These are phyloP conservation scores for Invenusta paracnida DNA, from an alignment of 2,888 invertebrate species.

Conservation along the genomic window DNA sequence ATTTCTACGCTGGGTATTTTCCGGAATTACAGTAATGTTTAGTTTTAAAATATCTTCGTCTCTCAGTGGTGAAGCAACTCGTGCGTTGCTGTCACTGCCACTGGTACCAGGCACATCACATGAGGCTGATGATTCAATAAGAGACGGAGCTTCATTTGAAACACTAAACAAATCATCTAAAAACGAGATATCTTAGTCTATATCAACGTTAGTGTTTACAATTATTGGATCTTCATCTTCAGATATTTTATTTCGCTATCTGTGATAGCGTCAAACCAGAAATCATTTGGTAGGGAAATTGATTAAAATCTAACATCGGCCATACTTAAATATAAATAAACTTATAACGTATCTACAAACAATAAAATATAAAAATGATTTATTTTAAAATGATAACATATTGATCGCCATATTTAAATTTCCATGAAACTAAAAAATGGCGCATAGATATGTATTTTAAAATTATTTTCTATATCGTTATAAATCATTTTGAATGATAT, in stretches of 20 bases:
- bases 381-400: background rate
- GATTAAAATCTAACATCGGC: slow-evolving; percentile 4
- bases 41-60: background rate
- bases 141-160: background rate
- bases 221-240: slow-evolving; percentile 9
- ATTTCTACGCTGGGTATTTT: background rate
- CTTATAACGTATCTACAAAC: background rate
- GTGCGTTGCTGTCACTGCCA: background rate
- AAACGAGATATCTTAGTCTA: background rate
- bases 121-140: background rate
- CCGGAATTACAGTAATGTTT: background rate
- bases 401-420: slow-evolving; percentile 17
- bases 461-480: background rate
- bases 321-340: background rate
- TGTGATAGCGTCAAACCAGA: background rate
- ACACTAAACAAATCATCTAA: background rate
- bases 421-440: slow-evolving; percentile 4
- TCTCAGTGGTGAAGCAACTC: background rate
- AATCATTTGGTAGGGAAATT: background rate
- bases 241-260: background rate
- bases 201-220: background rate
- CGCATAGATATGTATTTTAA: background rate
- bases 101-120: background rate
- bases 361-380: background rate
- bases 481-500: background rate